Conservation (phyloP, 2,797 vertebrate genomes). For the Liparis tanakae region DNA sequence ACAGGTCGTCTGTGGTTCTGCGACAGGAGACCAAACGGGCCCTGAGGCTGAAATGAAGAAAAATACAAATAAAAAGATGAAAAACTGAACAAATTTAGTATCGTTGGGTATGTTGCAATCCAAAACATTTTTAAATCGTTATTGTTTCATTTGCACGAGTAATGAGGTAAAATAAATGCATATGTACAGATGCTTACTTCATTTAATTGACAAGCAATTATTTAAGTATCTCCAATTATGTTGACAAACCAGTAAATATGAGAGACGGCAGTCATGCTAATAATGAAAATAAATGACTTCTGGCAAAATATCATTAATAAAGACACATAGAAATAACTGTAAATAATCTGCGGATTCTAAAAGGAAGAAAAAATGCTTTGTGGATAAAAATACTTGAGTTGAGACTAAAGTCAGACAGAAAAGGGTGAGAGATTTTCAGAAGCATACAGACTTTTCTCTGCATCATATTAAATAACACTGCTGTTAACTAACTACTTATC, state of each 20-base stretch:
- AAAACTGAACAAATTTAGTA: neutral
- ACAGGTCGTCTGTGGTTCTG: neutral
- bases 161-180: neutral
- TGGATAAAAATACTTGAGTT: constrained; percentile 7
- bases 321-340: constrained; percentile 1
- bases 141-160: neutral
- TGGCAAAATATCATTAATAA: constrained; percentile 6
- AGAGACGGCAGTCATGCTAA: neutral
- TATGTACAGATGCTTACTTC: no score
- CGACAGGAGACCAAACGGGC: neutral
- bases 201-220: neutral
- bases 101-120: neutral
- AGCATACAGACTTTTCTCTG: constrained; percentile 6
- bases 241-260: neutral
- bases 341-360: constrained; percentile 30
- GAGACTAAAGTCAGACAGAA: constrained; percentile 21
- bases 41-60: constrained; percentile 29
- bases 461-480: constrained; percentile 7
- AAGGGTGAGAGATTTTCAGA: constrained; percentile 12
- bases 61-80: constrained; percentile 11
- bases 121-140: neutral
- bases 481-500: neutral
- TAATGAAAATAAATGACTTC: constrained; percentile 1
- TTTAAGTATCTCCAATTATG: neutral
- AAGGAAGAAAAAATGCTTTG: constrained; percentile 7